Evolutionary conservation across 2,888 invertebrate species (phyloP).

Genomic region (Hypercompe scribonia): DNA sequence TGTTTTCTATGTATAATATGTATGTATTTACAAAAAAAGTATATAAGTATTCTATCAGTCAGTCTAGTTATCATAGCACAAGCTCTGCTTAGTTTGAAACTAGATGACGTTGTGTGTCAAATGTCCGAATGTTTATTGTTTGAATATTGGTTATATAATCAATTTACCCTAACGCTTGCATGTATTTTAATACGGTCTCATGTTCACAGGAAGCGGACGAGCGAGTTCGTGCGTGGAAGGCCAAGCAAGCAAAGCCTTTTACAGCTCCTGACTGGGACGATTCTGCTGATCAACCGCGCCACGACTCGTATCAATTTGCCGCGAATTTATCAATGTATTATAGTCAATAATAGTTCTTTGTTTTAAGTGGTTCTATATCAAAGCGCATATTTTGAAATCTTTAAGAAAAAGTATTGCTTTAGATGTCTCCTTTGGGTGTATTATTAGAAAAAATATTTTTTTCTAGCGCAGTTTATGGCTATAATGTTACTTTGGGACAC

Average conservation of each 20-base stretch:
- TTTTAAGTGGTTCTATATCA: background rate
- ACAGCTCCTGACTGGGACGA: constrained; percentile 70
- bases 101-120: too few species aligned
- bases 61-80: too few species aligned
- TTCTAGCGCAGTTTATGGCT: background rate
- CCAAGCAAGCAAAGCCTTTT: constrained; percentile 60
- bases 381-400: background rate
- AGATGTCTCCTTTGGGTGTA: background rate
- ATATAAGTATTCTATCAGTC: too few species aligned
- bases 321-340: constrained; percentile 10
- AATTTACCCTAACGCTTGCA: background rate
- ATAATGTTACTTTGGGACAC: background rate
- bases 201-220: constrained; percentile 57
- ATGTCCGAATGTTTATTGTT: too few species aligned
- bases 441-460: background rate
- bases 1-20: too few species aligned
- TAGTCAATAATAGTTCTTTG: background rate
- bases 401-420: background rate
- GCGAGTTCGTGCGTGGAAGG: constrained; percentile 59
- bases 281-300: constrained; percentile 38
- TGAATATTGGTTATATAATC: too few species aligned
- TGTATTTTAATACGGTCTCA: background rate
- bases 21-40: too few species aligned
- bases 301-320: constrained; percentile 24
- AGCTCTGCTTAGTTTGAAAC: too few species aligned